phyloP scores from a whole-genome alignment of 2,113 vertebrate genomes.

The Eubucco bourcierii region DNA sequence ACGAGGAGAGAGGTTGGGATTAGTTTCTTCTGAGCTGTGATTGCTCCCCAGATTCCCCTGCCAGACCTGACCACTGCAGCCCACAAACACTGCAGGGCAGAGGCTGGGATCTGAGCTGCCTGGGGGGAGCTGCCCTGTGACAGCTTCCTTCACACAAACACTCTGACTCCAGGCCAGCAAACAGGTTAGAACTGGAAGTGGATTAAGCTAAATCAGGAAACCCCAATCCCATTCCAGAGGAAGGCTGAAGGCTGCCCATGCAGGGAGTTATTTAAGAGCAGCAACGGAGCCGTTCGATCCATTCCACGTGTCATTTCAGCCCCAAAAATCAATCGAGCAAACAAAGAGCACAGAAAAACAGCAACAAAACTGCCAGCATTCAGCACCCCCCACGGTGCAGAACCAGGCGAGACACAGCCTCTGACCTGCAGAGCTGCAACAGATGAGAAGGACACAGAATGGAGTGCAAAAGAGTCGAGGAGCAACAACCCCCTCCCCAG shows the following conservation, averaged over 20 bases:
- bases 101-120: neutral
- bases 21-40: neutral
- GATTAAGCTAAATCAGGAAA: neutral
- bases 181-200: neutral
- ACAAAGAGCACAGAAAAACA: constrained; percentile 3
- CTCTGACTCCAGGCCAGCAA: neutral
- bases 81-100: neutral
- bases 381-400: neutral
- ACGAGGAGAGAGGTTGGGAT: neutral
- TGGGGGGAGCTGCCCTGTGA: neutral
- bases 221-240: neutral
- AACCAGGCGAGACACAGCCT: neutral
- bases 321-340: neutral
- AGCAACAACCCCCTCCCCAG: neutral
- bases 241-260: neutral
- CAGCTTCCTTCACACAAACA: neutral
- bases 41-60: neutral
- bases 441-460: neutral
- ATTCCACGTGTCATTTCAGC: neutral
- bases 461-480: neutral
- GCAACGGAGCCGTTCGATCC: neutral
- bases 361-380: neutral
- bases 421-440: constrained; percentile 24
- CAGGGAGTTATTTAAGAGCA: constrained; percentile 16
- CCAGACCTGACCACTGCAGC: neutral